Percentiles rank a stretch among this genome's conserved stretches.
phyloP scores from a whole-genome alignment of 2,888 invertebrate species.

The Plemyria rubiginata region DNA sequence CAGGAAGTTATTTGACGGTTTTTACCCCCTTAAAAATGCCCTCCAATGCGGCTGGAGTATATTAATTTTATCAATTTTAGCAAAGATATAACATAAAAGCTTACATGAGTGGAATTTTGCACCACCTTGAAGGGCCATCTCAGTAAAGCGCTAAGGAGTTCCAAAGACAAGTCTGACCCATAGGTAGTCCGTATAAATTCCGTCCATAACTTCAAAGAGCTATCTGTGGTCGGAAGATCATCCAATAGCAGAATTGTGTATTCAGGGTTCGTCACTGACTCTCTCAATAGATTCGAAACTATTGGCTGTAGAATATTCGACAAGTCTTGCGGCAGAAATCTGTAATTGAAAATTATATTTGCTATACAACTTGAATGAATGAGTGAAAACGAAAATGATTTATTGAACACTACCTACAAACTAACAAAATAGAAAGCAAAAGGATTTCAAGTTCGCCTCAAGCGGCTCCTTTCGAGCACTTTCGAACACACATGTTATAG shows the following conservation, averaged over 20 bases:
- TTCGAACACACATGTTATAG: too few relatives aligned
- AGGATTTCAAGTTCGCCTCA: too few relatives aligned
- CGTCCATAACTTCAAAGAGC: slow-evolving; percentile 60
- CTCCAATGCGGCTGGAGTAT: too few relatives aligned
- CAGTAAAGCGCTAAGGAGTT: slow-evolving; percentile 11
- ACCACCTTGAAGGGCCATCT: slow-evolving; percentile 62
- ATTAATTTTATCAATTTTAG: too few relatives aligned
- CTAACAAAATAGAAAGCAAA: too few relatives aligned
- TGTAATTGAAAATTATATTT: slow-evolving; percentile 21
- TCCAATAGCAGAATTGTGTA: slow-evolving; percentile 41
- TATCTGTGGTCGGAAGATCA: slow-evolving; percentile 46
- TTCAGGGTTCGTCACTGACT: slow-evolving; percentile 7
- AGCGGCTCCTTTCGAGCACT: too few relatives aligned
- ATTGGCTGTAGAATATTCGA: slow-evolving; percentile 48
- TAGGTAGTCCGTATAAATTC: slow-evolving; percentile 55
- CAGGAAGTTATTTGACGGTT: neutral
- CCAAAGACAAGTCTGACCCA: slow-evolving; percentile 31
- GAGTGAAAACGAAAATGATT: too few relatives aligned
- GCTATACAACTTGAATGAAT: too few relatives aligned
- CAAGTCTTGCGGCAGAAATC: slow-evolving; percentile 34
- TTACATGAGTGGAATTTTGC: slow-evolving; percentile 21
- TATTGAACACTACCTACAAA: too few relatives aligned
- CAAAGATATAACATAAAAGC: too few relatives aligned
- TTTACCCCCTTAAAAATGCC: too few relatives aligned
- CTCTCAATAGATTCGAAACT: neutral